Base-by-base conservation (phyloP, 2,797 vertebrate genomes). In the Halcyon chelicuti region DNA sequence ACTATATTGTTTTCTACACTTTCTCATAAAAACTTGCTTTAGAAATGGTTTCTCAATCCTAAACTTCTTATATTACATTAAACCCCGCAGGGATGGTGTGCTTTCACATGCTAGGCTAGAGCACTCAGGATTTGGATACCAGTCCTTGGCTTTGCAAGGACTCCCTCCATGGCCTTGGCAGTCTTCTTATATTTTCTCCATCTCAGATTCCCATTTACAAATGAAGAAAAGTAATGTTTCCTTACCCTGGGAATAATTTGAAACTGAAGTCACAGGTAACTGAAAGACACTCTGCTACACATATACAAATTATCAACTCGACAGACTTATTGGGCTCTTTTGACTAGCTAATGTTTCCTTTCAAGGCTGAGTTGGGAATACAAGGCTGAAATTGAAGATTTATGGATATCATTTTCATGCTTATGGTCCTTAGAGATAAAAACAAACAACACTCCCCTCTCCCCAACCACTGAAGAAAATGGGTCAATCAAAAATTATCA, bases 401-500 rank as follows among this genome's bases (percentile, higher is more conserved):
- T 94, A 85, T 12, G 4, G 65, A 58, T 92, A 94, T 92, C 7
- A n/a, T 93, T 92, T 96, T 86, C 72, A 29, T 54, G 55, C 70
- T 75, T 86, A 73, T 84, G 68, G 20, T 58, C 42, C 79, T 87
- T 86, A 77, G 86, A 79, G 71, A 58, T 86, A 93, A 86, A 93
- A 96, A 90, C 37, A 95, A 93, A 86, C 82, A 94, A 61, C 15
- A 40, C 35, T 86, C 18, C 28, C 11, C 46, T 72, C 54, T 91
- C 58, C 58, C 51, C 42, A 81, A 1, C 51, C 39, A 83, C 87
- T 61, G 71, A 67, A 82, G 86, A 93, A 96, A 97, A 96, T 94
- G 93, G 95, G 95, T 97, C 95, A 95, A 75, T 93, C 31, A 22
- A 97, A 96, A 96, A 94, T 89, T 78, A 93, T 96, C 81, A 75